phyloP scores from a whole-genome alignment of 2,888 invertebrate genomes.

The Monopis laevigella region DNA sequence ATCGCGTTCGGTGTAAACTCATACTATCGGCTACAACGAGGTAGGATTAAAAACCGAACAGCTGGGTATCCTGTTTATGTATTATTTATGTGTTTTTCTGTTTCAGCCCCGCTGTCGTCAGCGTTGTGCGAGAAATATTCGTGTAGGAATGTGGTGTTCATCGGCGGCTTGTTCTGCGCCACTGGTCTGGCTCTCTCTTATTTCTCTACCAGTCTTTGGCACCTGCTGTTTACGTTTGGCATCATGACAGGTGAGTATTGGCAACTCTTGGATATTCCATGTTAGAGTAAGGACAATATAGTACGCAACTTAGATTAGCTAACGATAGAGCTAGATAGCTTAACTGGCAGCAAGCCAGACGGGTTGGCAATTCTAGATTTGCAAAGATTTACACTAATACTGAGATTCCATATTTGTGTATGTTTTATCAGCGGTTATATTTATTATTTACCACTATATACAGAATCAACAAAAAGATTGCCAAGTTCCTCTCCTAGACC shows the following conservation, averaged over 20 bases:
- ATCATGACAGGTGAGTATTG: conserved; percentile 70
- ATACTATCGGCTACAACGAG: too few species aligned
- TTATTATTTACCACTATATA: too few species aligned
- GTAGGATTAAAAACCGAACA: too few species aligned
- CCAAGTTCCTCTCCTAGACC: too few species aligned
- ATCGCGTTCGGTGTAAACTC: too few species aligned
- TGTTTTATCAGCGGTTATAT: too few species aligned
- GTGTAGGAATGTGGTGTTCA: conserved; percentile 75
- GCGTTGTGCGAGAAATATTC: conserved; percentile 76
- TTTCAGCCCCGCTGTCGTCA: conserved; percentile 75
- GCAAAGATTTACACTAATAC: too few species aligned
- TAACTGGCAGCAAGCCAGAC: neutral
- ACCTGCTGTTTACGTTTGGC: conserved; percentile 76
- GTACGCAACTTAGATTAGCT: neutral
- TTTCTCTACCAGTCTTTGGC: conserved; percentile 74
- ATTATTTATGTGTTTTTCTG: neutral
- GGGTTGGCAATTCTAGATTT: too few species aligned
- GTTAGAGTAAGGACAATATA: neutral
- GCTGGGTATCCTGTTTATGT: too few species aligned
- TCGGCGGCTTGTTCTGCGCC: conserved; percentile 77
- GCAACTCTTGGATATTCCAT: neutral
- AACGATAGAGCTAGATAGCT: neutral
- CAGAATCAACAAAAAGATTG: too few species aligned
- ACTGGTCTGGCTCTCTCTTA: conserved; percentile 74
- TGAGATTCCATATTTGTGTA: too few species aligned